These are phyloP conservation scores for Plumapathes pennacea DNA, from an alignment of 92 coral and sea anemone genomes.

Conservation along the genomic window DNA sequence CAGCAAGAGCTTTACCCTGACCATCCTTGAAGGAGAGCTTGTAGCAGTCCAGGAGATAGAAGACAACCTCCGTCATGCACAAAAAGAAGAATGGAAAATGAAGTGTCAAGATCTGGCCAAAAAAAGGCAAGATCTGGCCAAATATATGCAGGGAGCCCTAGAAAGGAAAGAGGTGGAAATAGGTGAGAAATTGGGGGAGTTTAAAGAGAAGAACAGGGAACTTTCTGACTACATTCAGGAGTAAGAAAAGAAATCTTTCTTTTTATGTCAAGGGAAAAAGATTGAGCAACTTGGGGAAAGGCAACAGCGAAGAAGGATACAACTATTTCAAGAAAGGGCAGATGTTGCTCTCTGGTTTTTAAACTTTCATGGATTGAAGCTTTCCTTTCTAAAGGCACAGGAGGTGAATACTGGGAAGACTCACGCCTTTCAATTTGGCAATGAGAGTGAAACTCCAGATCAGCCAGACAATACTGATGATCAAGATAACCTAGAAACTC, in stretches of 20 bases:
- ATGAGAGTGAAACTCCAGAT: too few species aligned
- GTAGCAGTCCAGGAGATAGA: background rate
- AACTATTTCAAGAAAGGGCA: background rate
- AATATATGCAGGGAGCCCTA: background rate
- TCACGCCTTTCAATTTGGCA: background rate
- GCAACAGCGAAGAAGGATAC: too few species aligned
- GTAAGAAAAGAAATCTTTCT: background rate
- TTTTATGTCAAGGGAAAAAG: background rate
- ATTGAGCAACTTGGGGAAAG: background rate
- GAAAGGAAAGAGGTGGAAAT: background rate
- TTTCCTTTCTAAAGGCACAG: background rate
- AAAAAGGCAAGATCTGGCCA: background rate
- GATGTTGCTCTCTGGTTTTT: background rate
- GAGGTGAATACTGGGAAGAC: background rate
- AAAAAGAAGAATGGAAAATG: background rate
- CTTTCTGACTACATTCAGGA: background rate
- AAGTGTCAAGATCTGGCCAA: background rate
- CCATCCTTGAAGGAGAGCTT: background rate
- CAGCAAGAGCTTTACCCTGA: background rate
- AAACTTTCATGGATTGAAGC: background rate
- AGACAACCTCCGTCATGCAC: background rate
- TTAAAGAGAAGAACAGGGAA: background rate
- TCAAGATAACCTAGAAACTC: background rate
- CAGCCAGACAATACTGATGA: background rate
- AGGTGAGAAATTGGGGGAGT: background rate